Evolutionary conservation across 2,113 vertebrate genomes (phyloP).

Genomic region (Phalacrocorax pelagicus): DNA sequence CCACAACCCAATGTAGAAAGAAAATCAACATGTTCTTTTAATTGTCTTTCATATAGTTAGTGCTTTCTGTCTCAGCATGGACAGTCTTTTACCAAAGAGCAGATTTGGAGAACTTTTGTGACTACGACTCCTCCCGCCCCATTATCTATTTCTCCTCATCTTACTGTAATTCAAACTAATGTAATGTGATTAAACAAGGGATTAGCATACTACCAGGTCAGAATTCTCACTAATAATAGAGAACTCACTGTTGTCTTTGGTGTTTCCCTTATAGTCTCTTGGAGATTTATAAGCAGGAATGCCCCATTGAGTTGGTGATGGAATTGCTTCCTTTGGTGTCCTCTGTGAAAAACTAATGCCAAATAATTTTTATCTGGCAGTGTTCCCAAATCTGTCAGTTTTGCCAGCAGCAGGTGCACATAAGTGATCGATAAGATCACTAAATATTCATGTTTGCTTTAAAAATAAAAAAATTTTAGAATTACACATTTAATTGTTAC

Average conservation of each 20-base stretch:
- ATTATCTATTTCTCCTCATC: neutral
- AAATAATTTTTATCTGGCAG: neutral
- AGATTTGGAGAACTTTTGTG: neutral
- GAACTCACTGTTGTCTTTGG: neutral
- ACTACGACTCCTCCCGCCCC: rapidly evolving
- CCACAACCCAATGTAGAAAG: neutral
- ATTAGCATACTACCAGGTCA: neutral
- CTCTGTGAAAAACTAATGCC: neutral
- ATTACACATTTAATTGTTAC: neutral
- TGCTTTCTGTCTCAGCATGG: neutral
- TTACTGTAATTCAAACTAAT: neutral
- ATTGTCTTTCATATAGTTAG: neutral
- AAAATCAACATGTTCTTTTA: neutral
- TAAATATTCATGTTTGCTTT: neutral
- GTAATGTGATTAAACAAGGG: neutral
- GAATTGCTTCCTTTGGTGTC: neutral
- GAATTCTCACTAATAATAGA: neutral
- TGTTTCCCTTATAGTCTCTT: neutral
- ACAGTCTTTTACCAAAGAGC: neutral
- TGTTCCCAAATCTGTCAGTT: neutral
- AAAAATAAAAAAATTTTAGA: neutral
- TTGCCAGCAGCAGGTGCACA: neutral
- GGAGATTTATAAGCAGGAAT: neutral
- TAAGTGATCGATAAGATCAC: neutral
- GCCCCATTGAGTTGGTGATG: neutral